Evolutionary conservation across 23 tunicate species (phyloP).

Genomic region (Styela clava): DNA sequence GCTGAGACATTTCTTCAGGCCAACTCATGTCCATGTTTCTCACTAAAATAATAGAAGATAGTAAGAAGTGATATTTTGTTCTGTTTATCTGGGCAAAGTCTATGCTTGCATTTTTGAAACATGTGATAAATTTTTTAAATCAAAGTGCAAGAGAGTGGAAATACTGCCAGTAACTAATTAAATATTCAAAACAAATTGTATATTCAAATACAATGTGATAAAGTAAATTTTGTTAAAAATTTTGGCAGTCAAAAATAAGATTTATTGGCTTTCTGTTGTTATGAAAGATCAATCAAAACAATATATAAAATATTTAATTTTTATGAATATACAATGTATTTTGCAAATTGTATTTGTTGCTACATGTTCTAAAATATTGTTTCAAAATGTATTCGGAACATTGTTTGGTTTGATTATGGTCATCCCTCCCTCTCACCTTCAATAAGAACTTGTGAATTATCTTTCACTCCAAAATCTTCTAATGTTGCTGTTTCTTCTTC

Average conservation of each 20-base stretch:
- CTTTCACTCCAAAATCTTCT: conserved; percentile 49
- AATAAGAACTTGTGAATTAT: conserved; percentile 66
- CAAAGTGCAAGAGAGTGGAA: background rate
- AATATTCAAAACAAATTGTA: background rate
- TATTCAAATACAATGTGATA: too few species aligned
- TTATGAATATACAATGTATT: too few species aligned
- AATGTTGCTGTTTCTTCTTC: conserved; percentile 79
- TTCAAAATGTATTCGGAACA: too few species aligned
- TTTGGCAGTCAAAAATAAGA: too few species aligned
- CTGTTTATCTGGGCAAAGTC: background rate
- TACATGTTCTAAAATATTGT: too few species aligned
- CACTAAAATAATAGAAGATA: conserved; percentile 32
- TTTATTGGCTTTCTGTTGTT: too few species aligned
- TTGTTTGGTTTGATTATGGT: background rate
- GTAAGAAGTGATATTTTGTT: background rate
- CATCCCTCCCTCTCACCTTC: conserved; percentile 54
- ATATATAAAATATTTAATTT: too few species aligned
- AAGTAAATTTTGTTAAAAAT: too few species aligned
- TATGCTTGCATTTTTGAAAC: background rate
- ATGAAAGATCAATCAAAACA: too few species aligned
- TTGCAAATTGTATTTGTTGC: too few species aligned
- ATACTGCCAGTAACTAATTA: background rate
- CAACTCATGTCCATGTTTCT: conserved; percentile 96
- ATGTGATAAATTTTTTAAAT: background rate
- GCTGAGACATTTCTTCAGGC: conserved; percentile 94